A percentile compares a stretch with the other conserved stretches of the same genome.
These are phyloP conservation scores for Corythaixoides concolor DNA, from an alignment of 2,113 vertebrate species.

Conservation along the genomic window DNA sequence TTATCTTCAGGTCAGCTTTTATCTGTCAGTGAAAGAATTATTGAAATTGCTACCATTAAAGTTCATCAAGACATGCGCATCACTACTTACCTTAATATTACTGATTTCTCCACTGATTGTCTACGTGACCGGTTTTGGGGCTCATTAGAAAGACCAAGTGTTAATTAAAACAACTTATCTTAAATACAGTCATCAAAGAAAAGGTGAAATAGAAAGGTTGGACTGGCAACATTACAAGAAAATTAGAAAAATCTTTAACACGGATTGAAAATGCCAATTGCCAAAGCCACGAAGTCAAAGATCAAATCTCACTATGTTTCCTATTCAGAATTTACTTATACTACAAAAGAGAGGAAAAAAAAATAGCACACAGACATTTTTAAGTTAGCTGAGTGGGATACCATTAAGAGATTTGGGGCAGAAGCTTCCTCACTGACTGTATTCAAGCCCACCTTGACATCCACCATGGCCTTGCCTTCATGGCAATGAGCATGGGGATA, in stretches of 20 bases:
- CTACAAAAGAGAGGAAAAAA: background rate
- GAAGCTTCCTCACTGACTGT: background rate
- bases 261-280: background rate
- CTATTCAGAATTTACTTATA: background rate
- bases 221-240: background rate
- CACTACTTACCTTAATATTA: background rate
- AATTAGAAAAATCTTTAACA: background rate
- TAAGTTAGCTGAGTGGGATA: background rate
- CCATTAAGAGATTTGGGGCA: background rate
- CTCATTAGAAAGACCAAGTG: background rate
- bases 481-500: background rate
- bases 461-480: background rate
- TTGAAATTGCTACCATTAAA: constrained; percentile 35
- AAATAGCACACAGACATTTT: background rate
- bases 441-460: background rate
- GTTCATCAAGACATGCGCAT: background rate
- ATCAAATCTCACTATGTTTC: background rate
- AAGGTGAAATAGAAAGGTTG: background rate
- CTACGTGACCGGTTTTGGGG: background rate
- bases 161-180: background rate
- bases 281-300: background rate
- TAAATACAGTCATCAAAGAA: background rate
- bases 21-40: constrained; percentile 18
- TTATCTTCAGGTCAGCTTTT: constrained; percentile 1
- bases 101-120: background rate